Evolutionary conservation across 2,888 invertebrate genomes (phyloP).

Genomic region (Drosophila koepferae): DNA sequence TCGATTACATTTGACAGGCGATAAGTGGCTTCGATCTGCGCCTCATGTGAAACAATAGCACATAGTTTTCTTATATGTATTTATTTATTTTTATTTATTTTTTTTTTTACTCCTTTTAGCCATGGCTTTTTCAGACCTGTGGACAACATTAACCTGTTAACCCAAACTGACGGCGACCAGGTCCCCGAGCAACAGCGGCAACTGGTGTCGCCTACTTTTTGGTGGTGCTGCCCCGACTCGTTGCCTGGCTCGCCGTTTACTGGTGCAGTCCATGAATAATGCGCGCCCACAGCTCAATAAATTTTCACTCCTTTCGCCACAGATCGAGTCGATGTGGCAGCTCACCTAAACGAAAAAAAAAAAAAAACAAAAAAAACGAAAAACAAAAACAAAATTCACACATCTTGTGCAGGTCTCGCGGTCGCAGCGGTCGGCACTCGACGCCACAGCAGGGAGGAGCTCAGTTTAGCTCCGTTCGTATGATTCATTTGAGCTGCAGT

Average conservation of each 20-base stretch:
- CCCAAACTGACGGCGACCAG: constrained; percentile 79
- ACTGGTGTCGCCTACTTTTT: constrained; percentile 75
- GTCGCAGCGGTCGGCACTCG: constrained; percentile 64
- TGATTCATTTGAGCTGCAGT: constrained; percentile 75
- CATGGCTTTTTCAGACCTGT: constrained; percentile 39
- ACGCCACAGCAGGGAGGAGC: constrained; percentile 81
- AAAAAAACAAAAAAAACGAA: not conserved
- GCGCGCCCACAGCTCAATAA: constrained; percentile 84
- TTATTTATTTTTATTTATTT: constrained; percentile 3
- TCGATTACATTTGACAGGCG: constrained; percentile 72
- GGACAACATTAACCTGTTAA: constrained; percentile 83
- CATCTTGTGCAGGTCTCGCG: constrained; percentile 62
- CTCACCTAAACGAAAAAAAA: not conserved
- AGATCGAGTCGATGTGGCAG: constrained; percentile 52
- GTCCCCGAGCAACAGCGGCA: constrained; percentile 66
- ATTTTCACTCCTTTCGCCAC: constrained; percentile 82
- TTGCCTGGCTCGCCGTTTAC: constrained; percentile 16
- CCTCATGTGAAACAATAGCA: constrained; percentile 68
- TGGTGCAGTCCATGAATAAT: constrained; percentile 82
- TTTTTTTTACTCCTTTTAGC: not conserved
- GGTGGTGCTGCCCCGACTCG: constrained; percentile 11
- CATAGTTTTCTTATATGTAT: constrained; percentile 40
- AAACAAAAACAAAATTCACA: constrained; percentile 66
- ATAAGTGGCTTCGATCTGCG: constrained; percentile 67
- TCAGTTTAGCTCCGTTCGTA: constrained; percentile 42